Conservation (phyloP, 2,888 invertebrate genomes). For the Altica lythri region DNA sequence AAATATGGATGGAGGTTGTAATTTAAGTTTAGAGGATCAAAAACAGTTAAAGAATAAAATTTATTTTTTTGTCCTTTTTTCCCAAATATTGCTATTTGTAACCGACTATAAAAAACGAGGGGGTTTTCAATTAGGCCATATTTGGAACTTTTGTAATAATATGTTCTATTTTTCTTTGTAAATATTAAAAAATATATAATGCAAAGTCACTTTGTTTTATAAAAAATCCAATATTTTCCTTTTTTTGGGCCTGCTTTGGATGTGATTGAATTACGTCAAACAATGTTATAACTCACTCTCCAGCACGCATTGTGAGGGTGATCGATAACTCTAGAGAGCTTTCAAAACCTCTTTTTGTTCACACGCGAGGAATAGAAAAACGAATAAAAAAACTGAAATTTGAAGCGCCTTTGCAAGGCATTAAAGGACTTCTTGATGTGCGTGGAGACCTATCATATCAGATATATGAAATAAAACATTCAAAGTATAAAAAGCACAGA, state of each 20-base stretch:
- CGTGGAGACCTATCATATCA: not conserved
- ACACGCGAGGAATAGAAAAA: conserved; percentile 1
- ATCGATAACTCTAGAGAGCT: conserved; percentile 9
- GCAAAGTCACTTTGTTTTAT: no score
- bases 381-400: conserved; percentile 1
- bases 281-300: conserved; percentile 7
- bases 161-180: no score
- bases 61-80: no score
- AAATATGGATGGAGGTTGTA: no score
- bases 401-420: not conserved
- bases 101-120: no score
- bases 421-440: conserved; percentile 6
- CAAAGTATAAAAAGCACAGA: conserved; percentile 1
- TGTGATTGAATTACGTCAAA: conserved; percentile 2
- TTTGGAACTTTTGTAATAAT: no score
- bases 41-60: no score
- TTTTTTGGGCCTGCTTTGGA: not conserved
- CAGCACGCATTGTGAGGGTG: conserved; percentile 3
- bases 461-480: not conserved
- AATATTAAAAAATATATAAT: no score
- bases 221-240: no score
- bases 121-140: no score
- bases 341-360: conserved; percentile 8
- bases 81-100: no score
- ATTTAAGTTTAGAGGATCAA: no score